Evolutionary conservation across 2,797 vertebrate species (phyloP).

Genomic region (Champsocephalus esox): DNA sequence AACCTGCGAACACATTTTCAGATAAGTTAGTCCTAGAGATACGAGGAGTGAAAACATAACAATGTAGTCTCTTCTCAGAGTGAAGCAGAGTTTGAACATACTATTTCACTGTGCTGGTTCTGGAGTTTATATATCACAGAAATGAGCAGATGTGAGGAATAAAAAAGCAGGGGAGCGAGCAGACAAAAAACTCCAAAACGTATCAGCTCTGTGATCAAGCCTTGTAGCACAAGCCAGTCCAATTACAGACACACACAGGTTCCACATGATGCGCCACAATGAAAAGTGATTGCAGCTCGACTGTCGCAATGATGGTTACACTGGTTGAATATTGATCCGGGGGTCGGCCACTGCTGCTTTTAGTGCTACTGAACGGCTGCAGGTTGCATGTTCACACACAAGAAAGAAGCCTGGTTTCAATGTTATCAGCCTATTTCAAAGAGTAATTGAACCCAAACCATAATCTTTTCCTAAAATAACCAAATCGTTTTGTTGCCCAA

Average conservation of each 20-base stretch:
- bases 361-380: conserved; percentile 33
- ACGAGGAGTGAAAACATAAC: conserved; percentile 16
- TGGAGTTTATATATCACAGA: conserved; percentile 49
- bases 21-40: conserved; percentile 38
- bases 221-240: conserved; percentile 29
- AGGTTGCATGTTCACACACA: not conserved
- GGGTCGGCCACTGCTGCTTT: conserved; percentile 22
- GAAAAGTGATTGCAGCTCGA: conserved; percentile 60
- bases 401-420: not conserved
- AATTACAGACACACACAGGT: conserved; percentile 55
- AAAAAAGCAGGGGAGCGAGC: conserved; percentile 27
- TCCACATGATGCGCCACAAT: conserved; percentile 41
- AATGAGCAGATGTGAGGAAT: conserved; percentile 40
- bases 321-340: conserved; percentile 54
- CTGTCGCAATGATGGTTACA: conserved; percentile 32
- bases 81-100: conserved; percentile 13
- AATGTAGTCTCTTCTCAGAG: conserved; percentile 14
- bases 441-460: no score
- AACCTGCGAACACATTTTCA: not conserved
- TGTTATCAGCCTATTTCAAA: no score
- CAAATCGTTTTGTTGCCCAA: no score
- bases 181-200: conserved; percentile 22
- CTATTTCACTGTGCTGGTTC: conserved; percentile 18
- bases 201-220: conserved; percentile 41
- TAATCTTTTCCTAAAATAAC: no score